Percentiles rank a stretch among this genome's conserved stretches.
Evolutionary conservation across 2,113 vertebrate genomes (phyloP).

Genomic region (Lynx canadensis): DNA sequence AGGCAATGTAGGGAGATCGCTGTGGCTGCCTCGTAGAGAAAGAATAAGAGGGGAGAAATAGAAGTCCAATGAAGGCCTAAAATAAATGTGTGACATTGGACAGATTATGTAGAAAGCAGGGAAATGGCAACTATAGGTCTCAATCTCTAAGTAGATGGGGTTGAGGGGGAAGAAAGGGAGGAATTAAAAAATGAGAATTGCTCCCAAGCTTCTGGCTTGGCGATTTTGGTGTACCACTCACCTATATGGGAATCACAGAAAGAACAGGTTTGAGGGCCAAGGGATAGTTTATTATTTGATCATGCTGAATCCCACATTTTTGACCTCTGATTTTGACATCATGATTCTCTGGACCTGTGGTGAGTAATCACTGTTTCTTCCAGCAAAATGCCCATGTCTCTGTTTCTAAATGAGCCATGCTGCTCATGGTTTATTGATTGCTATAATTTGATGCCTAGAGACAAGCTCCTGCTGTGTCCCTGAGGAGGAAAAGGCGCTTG

Average conservation of each 20-base stretch:
- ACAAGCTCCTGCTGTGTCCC: constrained; percentile 21
- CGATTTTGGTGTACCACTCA: not conserved
- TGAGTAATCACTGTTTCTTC: constrained; percentile 56
- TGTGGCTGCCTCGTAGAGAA: not conserved
- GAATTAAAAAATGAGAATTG: not conserved
- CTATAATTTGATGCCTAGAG: constrained; percentile 46
- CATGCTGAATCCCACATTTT: not conserved
- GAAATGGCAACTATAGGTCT: not conserved
- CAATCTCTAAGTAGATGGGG: not conserved
- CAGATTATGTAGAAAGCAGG: not conserved
- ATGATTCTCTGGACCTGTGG: not conserved
- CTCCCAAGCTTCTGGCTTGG: not conserved
- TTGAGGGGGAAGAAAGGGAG: not conserved
- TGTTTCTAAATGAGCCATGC: constrained; percentile 6
- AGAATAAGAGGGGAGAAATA: not conserved
- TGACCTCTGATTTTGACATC: constrained; percentile 44
- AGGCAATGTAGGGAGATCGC: not conserved
- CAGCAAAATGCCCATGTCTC: not conserved
- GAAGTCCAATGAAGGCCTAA: not conserved
- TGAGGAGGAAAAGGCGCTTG: not conserved
- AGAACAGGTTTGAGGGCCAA: not conserved
- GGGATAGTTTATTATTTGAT: not conserved
- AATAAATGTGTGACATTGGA: not conserved
- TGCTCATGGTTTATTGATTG: constrained; percentile 59
- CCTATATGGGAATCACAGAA: not conserved